Evolutionary conservation across 2,888 invertebrate species (phyloP).

Genomic region (Pasiphila rectangulata): DNA sequence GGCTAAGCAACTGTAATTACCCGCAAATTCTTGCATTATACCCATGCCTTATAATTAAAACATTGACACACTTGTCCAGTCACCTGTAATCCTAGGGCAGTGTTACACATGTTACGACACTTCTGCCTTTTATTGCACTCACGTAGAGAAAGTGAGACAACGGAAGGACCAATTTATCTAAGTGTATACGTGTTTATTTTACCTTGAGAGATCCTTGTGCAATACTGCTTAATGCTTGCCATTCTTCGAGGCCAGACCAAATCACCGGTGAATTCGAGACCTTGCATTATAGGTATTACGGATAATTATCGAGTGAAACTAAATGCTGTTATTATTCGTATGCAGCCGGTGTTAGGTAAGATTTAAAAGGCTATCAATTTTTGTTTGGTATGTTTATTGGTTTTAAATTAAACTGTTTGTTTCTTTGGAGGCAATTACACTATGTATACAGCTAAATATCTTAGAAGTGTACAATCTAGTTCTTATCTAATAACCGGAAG

Average conservation of each 20-base stretch:
- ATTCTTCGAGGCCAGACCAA: conserved; percentile 26
- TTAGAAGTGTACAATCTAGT: no score
- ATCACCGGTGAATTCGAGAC: conserved; percentile 32
- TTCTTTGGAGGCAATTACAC: no score
- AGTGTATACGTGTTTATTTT: conserved; percentile 56
- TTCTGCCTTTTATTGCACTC: conserved; percentile 52
- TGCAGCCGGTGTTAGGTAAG: conserved; percentile 33
- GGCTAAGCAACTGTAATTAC: conserved; percentile 38
- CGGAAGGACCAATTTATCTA: conserved; percentile 58
- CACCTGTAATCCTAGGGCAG: conserved; percentile 49
- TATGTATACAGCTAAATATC: no score
- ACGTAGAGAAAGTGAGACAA: conserved; percentile 71
- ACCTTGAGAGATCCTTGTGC: conserved; percentile 50
- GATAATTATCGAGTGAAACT: conserved; percentile 26
- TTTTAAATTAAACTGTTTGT: no score
- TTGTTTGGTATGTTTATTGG: no score
- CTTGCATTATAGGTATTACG: conserved; percentile 32
- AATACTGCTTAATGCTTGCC: conserved; percentile 32
- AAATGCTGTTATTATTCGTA: conserved; percentile 25
- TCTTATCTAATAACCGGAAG: neutral
- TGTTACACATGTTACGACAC: conserved; percentile 38
- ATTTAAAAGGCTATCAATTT: neutral
- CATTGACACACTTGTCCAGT: conserved; percentile 57
- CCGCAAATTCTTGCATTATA: conserved; percentile 37
- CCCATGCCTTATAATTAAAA: conserved; percentile 49